Percentiles rank a stretch among this genome's conserved stretches.
These are phyloP conservation scores for Nannoperca australis DNA, from an alignment of 2,797 vertebrate species.

Conservation along the genomic window DNA sequence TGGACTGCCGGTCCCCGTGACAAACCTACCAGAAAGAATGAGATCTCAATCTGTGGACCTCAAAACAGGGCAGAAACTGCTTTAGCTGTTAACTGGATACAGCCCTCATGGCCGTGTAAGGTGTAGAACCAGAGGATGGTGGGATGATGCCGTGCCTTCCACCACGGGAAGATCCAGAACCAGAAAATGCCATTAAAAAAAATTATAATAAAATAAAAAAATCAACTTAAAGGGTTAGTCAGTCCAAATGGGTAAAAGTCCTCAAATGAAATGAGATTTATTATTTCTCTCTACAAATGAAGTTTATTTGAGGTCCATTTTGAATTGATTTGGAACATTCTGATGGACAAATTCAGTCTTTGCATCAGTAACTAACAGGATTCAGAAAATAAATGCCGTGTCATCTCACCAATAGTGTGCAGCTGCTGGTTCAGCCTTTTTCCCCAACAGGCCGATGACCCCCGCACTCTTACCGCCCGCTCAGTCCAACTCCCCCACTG, in stretches of 20 bases:
- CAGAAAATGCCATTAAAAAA: neutral
- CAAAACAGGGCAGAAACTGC: neutral
- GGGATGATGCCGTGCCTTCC: too few species aligned
- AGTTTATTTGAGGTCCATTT: neutral
- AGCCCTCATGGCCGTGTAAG: neutral
- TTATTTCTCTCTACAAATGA: neutral
- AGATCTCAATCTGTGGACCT: neutral
- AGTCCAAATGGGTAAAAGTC: neutral
- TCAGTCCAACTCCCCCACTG: slow-evolving; percentile 2
- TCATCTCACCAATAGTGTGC: neutral
- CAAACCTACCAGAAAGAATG: neutral
- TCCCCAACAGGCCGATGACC: neutral
- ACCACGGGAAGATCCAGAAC: neutral
- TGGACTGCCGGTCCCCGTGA: neutral
- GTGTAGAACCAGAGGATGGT: neutral
- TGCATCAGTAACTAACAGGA: neutral
- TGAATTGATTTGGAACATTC: neutral
- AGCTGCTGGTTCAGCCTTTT: slow-evolving; percentile 39
- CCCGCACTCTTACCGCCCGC: neutral
- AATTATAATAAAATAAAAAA: too few species aligned
- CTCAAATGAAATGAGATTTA: neutral
- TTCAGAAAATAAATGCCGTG: neutral
- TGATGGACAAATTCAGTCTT: neutral
- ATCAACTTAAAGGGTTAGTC: too few species aligned
- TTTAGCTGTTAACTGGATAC: neutral